phyloP scores from a whole-genome alignment of 2,113 vertebrate genomes.

The Cisticola juncidis region DNA sequence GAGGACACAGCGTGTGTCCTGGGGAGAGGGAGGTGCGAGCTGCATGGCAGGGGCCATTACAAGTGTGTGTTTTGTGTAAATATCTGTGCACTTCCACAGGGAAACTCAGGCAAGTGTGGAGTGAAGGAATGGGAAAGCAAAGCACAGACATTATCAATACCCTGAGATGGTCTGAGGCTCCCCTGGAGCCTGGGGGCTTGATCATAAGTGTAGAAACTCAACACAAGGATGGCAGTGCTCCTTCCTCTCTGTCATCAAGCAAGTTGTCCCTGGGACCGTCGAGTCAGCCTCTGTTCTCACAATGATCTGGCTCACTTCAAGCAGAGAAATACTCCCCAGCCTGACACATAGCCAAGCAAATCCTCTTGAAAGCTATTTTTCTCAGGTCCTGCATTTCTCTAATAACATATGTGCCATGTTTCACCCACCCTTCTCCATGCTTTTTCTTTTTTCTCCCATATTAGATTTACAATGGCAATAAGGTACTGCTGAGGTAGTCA shows the following conservation, averaged over 20 bases:
- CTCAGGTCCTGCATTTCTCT: neutral
- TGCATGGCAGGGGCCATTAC: neutral
- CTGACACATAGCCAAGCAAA: neutral
- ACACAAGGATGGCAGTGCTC: neutral
- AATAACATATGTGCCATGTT: neutral
- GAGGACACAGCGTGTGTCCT: fast-evolving
- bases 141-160: neutral
- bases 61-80: neutral
- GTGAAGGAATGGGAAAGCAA: neutral
- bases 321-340: neutral
- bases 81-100: neutral
- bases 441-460: conserved; percentile 4
- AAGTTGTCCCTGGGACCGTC: fast-evolving
- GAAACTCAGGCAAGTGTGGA: neutral
- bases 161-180: neutral
- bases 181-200: neutral
- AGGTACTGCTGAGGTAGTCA: neutral
- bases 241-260: neutral
- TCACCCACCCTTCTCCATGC: neutral
- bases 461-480: neutral
- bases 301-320: neutral
- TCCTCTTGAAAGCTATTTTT: neutral
- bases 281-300: neutral
- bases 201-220: fast-evolving
- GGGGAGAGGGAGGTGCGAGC: neutral